phyloP scores from a whole-genome alignment of 1,140 invertebrate species.

The Drosophila ohnishii region DNA sequence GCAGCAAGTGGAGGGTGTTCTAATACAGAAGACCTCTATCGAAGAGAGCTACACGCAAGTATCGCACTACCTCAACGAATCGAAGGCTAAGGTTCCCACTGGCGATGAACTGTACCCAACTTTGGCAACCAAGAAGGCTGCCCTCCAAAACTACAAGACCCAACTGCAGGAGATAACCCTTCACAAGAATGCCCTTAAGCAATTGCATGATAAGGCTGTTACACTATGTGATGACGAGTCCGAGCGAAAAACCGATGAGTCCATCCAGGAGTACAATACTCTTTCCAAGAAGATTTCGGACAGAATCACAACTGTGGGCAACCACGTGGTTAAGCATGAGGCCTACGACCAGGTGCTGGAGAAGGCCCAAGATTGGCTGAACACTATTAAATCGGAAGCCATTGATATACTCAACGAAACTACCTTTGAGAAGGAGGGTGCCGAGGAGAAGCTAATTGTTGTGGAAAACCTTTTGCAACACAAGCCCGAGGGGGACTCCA shows the following conservation, averaged over 20 bases:
- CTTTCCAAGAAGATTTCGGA: slow-evolving; percentile 88
- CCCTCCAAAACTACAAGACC: slow-evolving; percentile 89
- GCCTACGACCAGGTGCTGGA: slow-evolving; percentile 91
- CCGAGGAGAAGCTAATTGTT: slow-evolving; percentile 89
- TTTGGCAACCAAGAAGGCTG: slow-evolving; percentile 93
- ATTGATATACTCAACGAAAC: slow-evolving; percentile 90
- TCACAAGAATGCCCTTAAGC: slow-evolving; percentile 90
- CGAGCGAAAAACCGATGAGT: slow-evolving; percentile 87
- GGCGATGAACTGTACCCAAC: slow-evolving; percentile 89
- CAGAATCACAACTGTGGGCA: slow-evolving; percentile 87
- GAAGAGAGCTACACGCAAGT: slow-evolving; percentile 94
- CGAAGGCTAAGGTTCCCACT: slow-evolving; percentile 87
- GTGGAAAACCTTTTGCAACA: slow-evolving; percentile 90
- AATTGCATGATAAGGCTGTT: slow-evolving; percentile 90
- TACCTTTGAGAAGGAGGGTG: slow-evolving; percentile 88
- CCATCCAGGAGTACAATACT: slow-evolving; percentile 88
- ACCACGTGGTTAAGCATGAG: slow-evolving; percentile 92
- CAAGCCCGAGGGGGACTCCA: slow-evolving; percentile 89
- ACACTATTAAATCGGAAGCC: slow-evolving; percentile 86
- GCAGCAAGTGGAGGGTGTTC: slow-evolving; percentile 92
- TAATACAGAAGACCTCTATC: slow-evolving; percentile 94
- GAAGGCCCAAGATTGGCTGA: slow-evolving; percentile 87
- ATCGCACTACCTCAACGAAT: slow-evolving; percentile 91
- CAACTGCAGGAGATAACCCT: slow-evolving; percentile 92
- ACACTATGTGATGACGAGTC: slow-evolving; percentile 90